These are phyloP conservation scores for Rhinophrynus dorsalis DNA, from an alignment of 2,797 vertebrate species.

Conservation along the genomic window DNA sequence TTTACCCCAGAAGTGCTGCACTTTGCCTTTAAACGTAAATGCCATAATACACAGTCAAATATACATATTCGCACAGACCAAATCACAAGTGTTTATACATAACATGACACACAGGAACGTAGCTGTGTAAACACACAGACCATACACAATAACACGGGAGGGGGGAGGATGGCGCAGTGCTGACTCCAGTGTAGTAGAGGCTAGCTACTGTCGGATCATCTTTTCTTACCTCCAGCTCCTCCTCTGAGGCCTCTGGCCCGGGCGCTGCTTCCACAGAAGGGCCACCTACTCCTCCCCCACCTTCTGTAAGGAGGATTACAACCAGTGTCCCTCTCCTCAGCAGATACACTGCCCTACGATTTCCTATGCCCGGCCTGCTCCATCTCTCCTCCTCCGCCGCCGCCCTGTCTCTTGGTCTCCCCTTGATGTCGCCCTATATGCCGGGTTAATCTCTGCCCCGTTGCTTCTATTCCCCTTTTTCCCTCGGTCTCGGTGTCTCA, in stretches of 20 bases:
- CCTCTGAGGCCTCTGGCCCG: constrained; percentile 35
- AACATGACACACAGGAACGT: no score
- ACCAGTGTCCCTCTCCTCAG: constrained; percentile 5
- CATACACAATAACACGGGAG: background rate
- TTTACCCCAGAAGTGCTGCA: no score
- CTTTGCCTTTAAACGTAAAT: no score
- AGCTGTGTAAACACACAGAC: no score
- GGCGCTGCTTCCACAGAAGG: constrained; percentile 22
- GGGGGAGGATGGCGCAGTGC: background rate
- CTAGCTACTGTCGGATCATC: background rate
- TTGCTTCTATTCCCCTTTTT: background rate
- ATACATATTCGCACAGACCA: no score
- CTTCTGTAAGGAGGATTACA: constrained; percentile 21
- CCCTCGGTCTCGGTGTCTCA: constrained; percentile 12
- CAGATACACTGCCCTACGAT: background rate
- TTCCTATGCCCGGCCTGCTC: background rate
- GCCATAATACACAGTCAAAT: no score
- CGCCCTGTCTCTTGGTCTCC: background rate
- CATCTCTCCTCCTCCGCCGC: background rate
- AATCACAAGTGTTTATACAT: no score
- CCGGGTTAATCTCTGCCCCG: background rate
- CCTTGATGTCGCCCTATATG: background rate
- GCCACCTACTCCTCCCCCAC: constrained; percentile 32
- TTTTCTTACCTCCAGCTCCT: constrained; percentile 30
- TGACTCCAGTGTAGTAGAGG: background rate